Percentiles rank a stretch among this genome's conserved stretches.
Conservation (phyloP, 2,888 invertebrate species). For the Drymonia ruficornis region DNA sequence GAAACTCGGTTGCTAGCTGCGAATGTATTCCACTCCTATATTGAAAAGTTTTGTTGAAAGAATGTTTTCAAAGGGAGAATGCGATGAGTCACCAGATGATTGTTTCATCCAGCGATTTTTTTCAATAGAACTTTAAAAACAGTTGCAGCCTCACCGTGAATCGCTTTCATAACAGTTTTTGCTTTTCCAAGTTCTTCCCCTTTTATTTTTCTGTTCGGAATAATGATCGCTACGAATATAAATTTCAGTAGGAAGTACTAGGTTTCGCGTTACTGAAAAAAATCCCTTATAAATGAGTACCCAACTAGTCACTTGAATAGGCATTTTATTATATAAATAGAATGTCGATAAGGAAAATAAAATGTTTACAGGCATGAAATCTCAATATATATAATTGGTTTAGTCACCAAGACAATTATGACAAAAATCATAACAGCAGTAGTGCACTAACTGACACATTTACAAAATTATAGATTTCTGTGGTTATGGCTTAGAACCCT, state of each 20-base stretch:
- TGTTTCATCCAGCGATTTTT: slow-evolving; percentile 53
- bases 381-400: no score
- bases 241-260: slow-evolving; percentile 38
- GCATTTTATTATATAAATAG: slow-evolving; percentile 6
- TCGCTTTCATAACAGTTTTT: slow-evolving; percentile 55
- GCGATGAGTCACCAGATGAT: slow-evolving; percentile 43
- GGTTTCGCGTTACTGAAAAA: neutral
- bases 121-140: slow-evolving; percentile 46
- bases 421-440: no score
- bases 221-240: slow-evolving; percentile 52
- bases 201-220: slow-evolving; percentile 49
- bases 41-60: slow-evolving; percentile 31
- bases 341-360: slow-evolving; percentile 4
- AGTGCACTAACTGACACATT: no score
- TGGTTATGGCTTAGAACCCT: no score
- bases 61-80: slow-evolving; percentile 34
- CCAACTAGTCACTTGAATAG: neutral
- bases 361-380: neutral
- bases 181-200: slow-evolving; percentile 48
- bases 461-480: no score
- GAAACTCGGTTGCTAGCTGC: slow-evolving; percentile 17
- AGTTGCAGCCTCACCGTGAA: slow-evolving; percentile 58
- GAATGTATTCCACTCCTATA: slow-evolving; percentile 20
- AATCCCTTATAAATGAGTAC: neutral
- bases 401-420: no score